These are phyloP conservation scores for Scaptomyza caliginosa DNA, from an alignment of 2,888 invertebrate species.

Conservation along the genomic window DNA sequence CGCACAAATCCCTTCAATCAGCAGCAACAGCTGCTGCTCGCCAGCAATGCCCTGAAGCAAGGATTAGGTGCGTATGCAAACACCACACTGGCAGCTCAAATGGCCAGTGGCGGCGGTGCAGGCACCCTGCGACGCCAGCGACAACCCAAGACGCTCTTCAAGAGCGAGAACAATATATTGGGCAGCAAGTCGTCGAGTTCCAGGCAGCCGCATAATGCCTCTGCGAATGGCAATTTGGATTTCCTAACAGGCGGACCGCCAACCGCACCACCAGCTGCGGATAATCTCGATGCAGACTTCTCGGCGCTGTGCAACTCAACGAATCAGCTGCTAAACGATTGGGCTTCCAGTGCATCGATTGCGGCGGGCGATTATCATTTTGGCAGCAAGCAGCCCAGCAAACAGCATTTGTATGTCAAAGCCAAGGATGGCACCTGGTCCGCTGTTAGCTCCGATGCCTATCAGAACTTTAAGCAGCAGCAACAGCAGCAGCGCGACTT, in stretches of 20 bases:
- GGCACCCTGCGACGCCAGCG: constrained; percentile 83
- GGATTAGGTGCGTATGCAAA: constrained; percentile 82
- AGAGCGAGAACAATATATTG: constrained; percentile 83
- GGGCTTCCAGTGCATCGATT: constrained; percentile 80
- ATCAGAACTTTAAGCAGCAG: constrained; percentile 81
- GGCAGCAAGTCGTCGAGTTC: constrained; percentile 53
- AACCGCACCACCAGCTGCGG: neutral
- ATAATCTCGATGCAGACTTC: constrained; percentile 71
- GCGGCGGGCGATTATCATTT: constrained; percentile 79
- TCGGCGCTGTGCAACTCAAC: constrained; percentile 78
- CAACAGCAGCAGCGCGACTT: constrained; percentile 67
- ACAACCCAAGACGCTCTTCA: constrained; percentile 82
- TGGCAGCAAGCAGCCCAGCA: constrained; percentile 82
- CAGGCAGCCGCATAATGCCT: constrained; percentile 1
- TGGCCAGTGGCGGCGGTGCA: constrained; percentile 78
- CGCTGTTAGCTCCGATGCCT: constrained; percentile 82
- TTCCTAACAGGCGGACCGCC: constrained; percentile 72
- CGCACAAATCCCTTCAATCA: constrained; percentile 75
- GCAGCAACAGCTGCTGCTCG: constrained; percentile 81
- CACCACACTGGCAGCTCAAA: constrained; percentile 78
- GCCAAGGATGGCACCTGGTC: constrained; percentile 84
- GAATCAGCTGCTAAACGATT: constrained; percentile 81
- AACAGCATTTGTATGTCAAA: constrained; percentile 84
- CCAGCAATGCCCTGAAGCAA: constrained; percentile 82
- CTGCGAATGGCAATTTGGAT: constrained; percentile 60